A percentile compares a stretch with the other conserved stretches of the same genome.
Evolutionary conservation across 2,797 vertebrate genomes (phyloP).

Genomic region (Pangasius larnaudii): DNA sequence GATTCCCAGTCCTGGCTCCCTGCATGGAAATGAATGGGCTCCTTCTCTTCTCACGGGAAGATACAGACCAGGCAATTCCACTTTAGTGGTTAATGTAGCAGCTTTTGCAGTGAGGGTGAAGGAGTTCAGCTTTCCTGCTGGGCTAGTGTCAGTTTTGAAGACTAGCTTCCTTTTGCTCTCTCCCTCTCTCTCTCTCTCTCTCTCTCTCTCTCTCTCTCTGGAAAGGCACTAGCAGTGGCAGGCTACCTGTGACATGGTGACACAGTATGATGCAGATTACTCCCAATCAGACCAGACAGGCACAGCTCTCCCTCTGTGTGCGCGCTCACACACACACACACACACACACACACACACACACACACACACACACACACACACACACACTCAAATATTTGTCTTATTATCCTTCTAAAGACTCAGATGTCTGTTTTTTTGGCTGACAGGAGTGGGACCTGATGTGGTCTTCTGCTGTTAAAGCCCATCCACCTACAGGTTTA

Average conservation of each 20-base stretch:
- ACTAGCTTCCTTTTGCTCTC: conserved; percentile 45
- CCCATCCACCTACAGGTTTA: neutral
- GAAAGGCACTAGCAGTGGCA: conserved; percentile 72
- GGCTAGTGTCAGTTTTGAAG: conserved; percentile 75
- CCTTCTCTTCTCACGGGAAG: conserved; percentile 77
- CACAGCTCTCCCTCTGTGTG: conserved; percentile 58
- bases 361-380: conserved; percentile 52
- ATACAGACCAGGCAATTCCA: conserved; percentile 82
- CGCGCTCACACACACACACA: neutral
- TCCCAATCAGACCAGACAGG: conserved; percentile 71
- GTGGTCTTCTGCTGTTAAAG: neutral
- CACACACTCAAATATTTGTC: conserved; percentile 39
- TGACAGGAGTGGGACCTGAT: neutral
- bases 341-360: neutral
- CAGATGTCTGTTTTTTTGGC: neutral
- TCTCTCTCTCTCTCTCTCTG: conserved; percentile 53
- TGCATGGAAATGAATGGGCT: conserved; percentile 81
- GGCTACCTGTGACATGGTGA: conserved; percentile 71
- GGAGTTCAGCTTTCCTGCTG: conserved; percentile 80
- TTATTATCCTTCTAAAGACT: conserved; percentile 10
- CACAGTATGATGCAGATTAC: conserved; percentile 74
- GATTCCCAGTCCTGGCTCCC: conserved; percentile 76
- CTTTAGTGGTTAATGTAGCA: conserved; percentile 82
- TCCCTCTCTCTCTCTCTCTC: conserved; percentile 31
- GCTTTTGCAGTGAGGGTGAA: conserved; percentile 78